These are phyloP conservation scores for Nematostella vectensis DNA, from an alignment of 92 coral and sea anemone species.

Conservation along the genomic window DNA sequence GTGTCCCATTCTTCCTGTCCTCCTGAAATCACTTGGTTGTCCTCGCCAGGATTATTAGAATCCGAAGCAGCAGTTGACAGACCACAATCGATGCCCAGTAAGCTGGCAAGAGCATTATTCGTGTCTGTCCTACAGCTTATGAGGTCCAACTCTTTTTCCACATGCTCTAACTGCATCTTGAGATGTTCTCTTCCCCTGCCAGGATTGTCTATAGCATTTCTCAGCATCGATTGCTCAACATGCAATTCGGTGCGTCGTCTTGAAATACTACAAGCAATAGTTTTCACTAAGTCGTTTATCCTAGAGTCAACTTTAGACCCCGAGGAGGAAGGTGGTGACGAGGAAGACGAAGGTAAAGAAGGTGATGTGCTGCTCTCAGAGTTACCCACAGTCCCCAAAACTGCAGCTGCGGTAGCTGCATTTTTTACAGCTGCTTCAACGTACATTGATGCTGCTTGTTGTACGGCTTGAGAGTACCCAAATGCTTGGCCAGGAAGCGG, in stretches of 20 bases:
- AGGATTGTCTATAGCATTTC: neutral
- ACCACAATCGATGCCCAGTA: constrained; percentile 7
- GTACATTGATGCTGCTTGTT: too few species aligned
- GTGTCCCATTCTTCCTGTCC: too few species aligned
- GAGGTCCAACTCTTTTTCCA: neutral
- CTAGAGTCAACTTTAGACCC: neutral
- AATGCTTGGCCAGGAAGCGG: too few species aligned
- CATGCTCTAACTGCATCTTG: constrained; percentile 5
- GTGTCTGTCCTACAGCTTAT: neutral
- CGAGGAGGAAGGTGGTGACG: too few species aligned
- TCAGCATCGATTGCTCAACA: constrained; percentile 10
- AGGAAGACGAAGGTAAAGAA: too few species aligned
- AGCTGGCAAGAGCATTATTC: constrained; percentile 2
- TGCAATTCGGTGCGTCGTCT: constrained; percentile 4
- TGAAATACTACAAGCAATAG: neutral
- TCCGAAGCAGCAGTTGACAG: neutral
- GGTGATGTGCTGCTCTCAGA: too few species aligned
- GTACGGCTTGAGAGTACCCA: too few species aligned
- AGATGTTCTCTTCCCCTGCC: constrained; percentile 1
- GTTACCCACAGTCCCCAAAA: too few species aligned
- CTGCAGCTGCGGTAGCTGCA: too few species aligned
- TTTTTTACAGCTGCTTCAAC: too few species aligned
- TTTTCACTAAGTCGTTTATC: neutral
- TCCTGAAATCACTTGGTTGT: neutral
- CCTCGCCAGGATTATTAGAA: neutral